Evolutionary conservation across 2,888 invertebrate genomes (phyloP), one percentile per base, ranked within the genome.

Genomic region (Hemithea aestivaria): DNA sequence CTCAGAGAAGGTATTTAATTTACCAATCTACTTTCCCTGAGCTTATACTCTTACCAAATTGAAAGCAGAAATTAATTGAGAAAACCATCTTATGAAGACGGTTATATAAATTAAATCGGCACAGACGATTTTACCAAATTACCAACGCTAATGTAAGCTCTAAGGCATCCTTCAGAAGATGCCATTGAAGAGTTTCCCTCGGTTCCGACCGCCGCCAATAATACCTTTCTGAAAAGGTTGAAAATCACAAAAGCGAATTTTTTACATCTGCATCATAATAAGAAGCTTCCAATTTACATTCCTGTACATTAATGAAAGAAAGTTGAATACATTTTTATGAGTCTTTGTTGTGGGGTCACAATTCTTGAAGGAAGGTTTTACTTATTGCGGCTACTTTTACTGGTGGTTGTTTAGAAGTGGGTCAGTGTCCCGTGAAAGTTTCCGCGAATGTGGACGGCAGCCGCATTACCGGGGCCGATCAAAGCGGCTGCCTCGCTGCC

Each of bases 401-500:
- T 53, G 56, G 48, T 53, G 56, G 48, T 59, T 51, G 70, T 73
- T 79, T 60, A 77, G 79, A 81, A 74, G 80, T 75, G 68, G 74
- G 70, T 74, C 75, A 79, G 74, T 72, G 81, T 83, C 77, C 81
- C 84, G 84, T 81, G 64, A 84, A 83, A 78, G 75, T 79, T 83
- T 79, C 74, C 74, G 67, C 71, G 66, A 73, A 61, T 73, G 68
- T 74, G 80, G 75, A 73, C 73, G 66, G 64, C 52, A 58, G 61
- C 57, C 58, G 66, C 66, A 72, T 73, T 66, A 71, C 67, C 65
- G 66, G 56, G 59, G 56, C 60, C 66, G 78, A 82, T 85, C 83
- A 85, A 84, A 85, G 84, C 71, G 11, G 28, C 20, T 31, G 54
- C 51, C 64, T 61, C 66, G 67, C 59, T 51, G 57, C 51, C 64